phyloP scores from a whole-genome alignment of 2,888 invertebrate genomes.

The Brenthis daphne region DNA sequence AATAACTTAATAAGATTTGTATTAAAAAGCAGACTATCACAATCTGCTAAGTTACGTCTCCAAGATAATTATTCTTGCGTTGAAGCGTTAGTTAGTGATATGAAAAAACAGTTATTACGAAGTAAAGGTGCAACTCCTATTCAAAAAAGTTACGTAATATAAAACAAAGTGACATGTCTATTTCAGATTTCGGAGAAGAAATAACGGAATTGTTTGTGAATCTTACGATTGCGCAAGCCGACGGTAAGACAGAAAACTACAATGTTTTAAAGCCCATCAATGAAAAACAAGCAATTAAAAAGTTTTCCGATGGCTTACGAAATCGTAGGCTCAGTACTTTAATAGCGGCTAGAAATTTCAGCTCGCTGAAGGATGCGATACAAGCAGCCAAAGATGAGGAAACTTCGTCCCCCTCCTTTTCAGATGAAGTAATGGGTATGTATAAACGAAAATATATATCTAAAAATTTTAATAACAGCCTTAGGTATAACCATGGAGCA shows the following conservation, averaged over 20 bases:
- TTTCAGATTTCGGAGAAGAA: background rate
- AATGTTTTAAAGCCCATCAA: background rate
- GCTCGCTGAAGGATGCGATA: too few relatives aligned
- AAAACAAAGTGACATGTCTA: constrained; percentile 2
- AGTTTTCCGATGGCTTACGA: constrained; percentile 1
- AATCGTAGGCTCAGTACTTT: background rate
- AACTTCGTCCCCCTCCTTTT: too few relatives aligned
- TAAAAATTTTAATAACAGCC: too few relatives aligned
- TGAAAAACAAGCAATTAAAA: too few relatives aligned
- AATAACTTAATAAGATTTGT: background rate
- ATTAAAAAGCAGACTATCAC: constrained; percentile 4
- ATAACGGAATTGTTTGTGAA: constrained; percentile 1
- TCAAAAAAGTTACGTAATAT: background rate
- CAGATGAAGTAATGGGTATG: too few relatives aligned
- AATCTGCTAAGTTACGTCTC: background rate
- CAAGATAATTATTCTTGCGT: background rate
- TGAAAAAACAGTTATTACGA: background rate
- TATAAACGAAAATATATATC: too few relatives aligned
- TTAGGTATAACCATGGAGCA: too few relatives aligned
- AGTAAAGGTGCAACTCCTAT: background rate
- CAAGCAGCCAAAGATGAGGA: too few relatives aligned
- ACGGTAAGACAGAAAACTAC: background rate
- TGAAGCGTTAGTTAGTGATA: background rate
- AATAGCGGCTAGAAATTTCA: too few relatives aligned
- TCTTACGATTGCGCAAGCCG: constrained; percentile 10